phyloP scores from a whole-genome alignment of 1,140 invertebrate species.

The Euura lappo region DNA sequence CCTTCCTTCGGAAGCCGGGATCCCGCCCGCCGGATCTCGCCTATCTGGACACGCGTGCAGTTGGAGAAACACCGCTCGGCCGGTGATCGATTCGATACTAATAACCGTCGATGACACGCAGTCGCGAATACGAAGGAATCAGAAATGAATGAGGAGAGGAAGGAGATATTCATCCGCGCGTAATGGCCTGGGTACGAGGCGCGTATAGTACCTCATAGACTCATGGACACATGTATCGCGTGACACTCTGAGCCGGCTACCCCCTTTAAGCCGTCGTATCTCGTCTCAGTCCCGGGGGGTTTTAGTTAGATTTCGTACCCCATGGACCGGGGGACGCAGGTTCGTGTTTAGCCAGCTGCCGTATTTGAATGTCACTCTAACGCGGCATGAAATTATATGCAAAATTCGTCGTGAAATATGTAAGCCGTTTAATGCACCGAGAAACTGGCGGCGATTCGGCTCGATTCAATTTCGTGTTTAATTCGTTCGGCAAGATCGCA shows the following conservation, averaged over 20 bases:
- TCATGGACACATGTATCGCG: background rate
- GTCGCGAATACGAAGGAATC: background rate
- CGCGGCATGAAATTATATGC: constrained; percentile 62
- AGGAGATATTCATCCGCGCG: background rate
- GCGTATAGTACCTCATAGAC: background rate
- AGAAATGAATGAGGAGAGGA: background rate
- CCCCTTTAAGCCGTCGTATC: constrained; percentile 20
- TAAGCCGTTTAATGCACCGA: background rate
- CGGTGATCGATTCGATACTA: no score
- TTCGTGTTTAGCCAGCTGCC: constrained; percentile 60
- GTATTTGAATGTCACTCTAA: constrained; percentile 60
- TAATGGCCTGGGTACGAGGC: background rate
- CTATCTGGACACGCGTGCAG: background rate
- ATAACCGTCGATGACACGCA: background rate
- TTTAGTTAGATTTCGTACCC: background rate
- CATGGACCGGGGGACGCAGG: background rate
- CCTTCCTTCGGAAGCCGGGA: background rate
- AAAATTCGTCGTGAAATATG: constrained; percentile 15
- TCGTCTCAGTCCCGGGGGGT: constrained; percentile 25
- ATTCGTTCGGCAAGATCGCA: no score
- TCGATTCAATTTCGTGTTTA: no score
- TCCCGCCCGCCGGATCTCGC: constrained; percentile 3
- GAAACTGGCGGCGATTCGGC: no score
- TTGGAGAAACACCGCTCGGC: background rate
- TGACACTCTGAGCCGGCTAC: background rate